These are phyloP conservation scores for Eledona agricola DNA, from an alignment of 2,888 invertebrate genomes.

Conservation along the genomic window DNA sequence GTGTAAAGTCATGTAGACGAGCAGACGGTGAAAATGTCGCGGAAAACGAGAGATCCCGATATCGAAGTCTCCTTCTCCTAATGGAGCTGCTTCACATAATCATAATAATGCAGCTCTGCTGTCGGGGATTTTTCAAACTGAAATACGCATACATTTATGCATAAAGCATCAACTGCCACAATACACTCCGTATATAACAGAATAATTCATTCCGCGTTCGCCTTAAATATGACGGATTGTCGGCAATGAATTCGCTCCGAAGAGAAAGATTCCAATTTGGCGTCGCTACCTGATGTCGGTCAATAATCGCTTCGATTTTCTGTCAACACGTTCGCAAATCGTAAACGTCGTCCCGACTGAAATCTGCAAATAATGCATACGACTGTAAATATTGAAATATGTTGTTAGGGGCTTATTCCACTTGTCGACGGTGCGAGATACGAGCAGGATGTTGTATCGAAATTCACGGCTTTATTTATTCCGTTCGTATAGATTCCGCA, in stretches of 20 bases:
- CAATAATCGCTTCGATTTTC: constrained; percentile 2
- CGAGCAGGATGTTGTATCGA: constrained; percentile 5
- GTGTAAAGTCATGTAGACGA: constrained; percentile 51
- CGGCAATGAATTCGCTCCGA: constrained; percentile 46
- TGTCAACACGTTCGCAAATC: constrained; percentile 17
- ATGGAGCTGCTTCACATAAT: constrained; percentile 32
- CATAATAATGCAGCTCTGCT: constrained; percentile 24
- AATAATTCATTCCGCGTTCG: constrained; percentile 52
- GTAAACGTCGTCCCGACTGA: constrained; percentile 3
- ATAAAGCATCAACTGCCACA: constrained; percentile 34
- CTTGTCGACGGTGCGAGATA: constrained; percentile 17
- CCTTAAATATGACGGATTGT: constrained; percentile 55
- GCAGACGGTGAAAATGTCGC: constrained; percentile 27
- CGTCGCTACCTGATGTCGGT: constrained; percentile 1
- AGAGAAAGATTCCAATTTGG: constrained; percentile 11
- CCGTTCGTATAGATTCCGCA: constrained; percentile 4
- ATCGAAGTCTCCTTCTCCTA: constrained; percentile 20
- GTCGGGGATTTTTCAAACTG: constrained; percentile 31
- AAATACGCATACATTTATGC: constrained; percentile 36
- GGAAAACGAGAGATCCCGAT: constrained; percentile 11
- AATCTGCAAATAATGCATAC: constrained; percentile 21
- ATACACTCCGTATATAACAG: constrained; percentile 41
- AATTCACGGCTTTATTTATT: constrained; percentile 19
- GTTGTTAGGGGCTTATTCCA: constrained; percentile 21
- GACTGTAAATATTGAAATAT: constrained; percentile 23